Percentiles rank a stretch among this genome's conserved stretches.
phyloP scores from a whole-genome alignment of 1,140 invertebrate species.

The Ceratina japonica region DNA sequence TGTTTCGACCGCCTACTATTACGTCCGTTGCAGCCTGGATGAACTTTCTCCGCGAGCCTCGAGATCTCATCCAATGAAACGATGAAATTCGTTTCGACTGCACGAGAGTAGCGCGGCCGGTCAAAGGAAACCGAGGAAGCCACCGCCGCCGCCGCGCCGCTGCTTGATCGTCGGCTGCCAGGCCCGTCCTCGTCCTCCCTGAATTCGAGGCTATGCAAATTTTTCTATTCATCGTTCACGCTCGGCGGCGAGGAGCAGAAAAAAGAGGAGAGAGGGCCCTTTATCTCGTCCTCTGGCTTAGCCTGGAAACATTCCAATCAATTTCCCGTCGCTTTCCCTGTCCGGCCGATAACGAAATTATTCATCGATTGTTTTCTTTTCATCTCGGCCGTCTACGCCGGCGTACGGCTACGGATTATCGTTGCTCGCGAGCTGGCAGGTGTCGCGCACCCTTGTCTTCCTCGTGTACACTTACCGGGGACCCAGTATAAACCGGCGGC shows the following conservation, averaged over 20 bases:
- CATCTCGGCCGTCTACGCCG: conserved; percentile 31
- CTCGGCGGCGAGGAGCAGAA: conserved; percentile 7
- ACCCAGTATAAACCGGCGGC: conserved; percentile 10
- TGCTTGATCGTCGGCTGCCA: background rate
- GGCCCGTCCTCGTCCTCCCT: background rate
- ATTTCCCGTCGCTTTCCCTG: conserved; percentile 49
- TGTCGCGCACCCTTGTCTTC: conserved; percentile 29
- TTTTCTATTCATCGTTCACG: conserved; percentile 16
- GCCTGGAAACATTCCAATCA: conserved; percentile 40
- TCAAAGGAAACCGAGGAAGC: conserved; percentile 19
- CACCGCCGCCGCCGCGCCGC: no score
- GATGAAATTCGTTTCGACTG: conserved; percentile 3
- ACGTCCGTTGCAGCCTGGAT: conserved; percentile 10
- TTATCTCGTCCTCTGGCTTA: background rate
- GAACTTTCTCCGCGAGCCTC: conserved; percentile 18
- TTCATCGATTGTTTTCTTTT: conserved; percentile 63
- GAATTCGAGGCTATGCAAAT: conserved; percentile 18
- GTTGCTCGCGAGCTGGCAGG: conserved; percentile 1
- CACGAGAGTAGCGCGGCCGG: background rate
- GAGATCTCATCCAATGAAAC: conserved; percentile 3
- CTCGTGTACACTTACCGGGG: background rate
- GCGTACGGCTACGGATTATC: conserved; percentile 42
- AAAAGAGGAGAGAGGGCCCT: background rate
- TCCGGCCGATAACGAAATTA: conserved; percentile 48
- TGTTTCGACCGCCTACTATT: conserved; percentile 20